Evolutionary conservation across 2,113 vertebrate genomes (phyloP).

Genomic region (Callipepla squamata): DNA sequence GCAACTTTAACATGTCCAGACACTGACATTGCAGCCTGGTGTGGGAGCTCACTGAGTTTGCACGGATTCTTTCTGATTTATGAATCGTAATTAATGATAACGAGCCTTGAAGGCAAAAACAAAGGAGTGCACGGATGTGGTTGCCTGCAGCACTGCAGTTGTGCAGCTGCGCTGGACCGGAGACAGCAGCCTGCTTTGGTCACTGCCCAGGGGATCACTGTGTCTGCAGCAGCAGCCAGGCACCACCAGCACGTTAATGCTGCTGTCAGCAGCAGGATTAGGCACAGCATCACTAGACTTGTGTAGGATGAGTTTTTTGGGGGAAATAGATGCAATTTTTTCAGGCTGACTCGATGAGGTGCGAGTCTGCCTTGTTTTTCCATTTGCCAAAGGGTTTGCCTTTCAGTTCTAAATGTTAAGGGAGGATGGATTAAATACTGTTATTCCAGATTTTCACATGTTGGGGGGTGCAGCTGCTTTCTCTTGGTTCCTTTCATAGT

Average conservation of each 20-base stretch:
- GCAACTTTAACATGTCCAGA: neutral
- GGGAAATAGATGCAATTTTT: neutral
- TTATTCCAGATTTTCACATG: neutral
- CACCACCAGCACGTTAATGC: neutral
- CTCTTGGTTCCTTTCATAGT: neutral
- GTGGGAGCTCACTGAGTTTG: neutral
- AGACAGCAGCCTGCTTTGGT: neutral
- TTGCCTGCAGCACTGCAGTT: neutral
- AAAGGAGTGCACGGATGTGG: neutral
- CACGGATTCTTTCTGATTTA: neutral
- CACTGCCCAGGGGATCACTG: neutral
- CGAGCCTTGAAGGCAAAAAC: neutral
- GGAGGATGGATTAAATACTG: neutral
- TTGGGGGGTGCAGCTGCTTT: neutral
- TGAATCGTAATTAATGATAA: neutral
- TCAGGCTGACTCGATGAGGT: neutral
- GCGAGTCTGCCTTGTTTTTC: neutral
- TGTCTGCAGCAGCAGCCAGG: neutral
- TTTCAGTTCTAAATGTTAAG: neutral
- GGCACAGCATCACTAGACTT: neutral
- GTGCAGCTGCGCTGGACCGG: neutral
- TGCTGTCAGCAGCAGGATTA: constrained; percentile 17
- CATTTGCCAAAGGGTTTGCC: neutral
- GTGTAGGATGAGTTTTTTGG: neutral
- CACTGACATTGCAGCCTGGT: neutral